Evolutionary conservation across 2,888 invertebrate genomes (phyloP).

Genomic region (Timema podura): DNA sequence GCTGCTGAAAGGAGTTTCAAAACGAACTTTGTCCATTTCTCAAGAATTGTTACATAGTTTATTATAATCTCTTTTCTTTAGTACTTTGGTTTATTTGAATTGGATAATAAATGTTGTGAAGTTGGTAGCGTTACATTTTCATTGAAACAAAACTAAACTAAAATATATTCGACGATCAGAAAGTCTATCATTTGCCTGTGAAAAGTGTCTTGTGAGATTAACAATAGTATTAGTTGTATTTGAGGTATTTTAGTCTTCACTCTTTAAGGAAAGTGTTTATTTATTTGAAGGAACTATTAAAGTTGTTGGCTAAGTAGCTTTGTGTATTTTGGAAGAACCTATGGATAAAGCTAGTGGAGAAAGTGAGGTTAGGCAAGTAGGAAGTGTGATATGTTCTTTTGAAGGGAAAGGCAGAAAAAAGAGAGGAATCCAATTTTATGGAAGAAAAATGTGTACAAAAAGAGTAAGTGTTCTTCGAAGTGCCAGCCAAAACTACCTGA

Average conservation of each 20-base stretch:
- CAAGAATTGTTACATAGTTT: not conserved
- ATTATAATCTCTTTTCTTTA: not conserved
- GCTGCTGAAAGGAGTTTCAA: not conserved
- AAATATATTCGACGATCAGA: too few relatives aligned
- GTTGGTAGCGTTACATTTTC: not conserved
- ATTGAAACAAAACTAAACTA: too few relatives aligned
- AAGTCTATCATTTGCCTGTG: too few relatives aligned
- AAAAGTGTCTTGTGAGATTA: not conserved
- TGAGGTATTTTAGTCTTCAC: not conserved
- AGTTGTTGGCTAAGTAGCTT: not conserved
- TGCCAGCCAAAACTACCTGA: not conserved
- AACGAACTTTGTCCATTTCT: slow-evolving; percentile 4
- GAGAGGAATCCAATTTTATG: not conserved
- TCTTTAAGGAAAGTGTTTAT: too few relatives aligned
- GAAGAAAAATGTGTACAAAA: not conserved
- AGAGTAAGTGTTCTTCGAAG: not conserved
- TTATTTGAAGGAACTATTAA: too few relatives aligned
- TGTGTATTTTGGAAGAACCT: not conserved
- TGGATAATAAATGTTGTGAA: not conserved
- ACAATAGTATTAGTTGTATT: not conserved
- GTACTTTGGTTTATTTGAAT: not conserved
- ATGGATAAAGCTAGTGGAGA: not conserved
- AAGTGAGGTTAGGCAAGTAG: not conserved
- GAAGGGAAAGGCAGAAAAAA: not conserved
- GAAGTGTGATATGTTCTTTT: not conserved